Evolutionary conservation across 2,797 vertebrate genomes (phyloP), one percentile per base, ranked within the genome.

Genomic region (Mallotus villosus): DNA sequence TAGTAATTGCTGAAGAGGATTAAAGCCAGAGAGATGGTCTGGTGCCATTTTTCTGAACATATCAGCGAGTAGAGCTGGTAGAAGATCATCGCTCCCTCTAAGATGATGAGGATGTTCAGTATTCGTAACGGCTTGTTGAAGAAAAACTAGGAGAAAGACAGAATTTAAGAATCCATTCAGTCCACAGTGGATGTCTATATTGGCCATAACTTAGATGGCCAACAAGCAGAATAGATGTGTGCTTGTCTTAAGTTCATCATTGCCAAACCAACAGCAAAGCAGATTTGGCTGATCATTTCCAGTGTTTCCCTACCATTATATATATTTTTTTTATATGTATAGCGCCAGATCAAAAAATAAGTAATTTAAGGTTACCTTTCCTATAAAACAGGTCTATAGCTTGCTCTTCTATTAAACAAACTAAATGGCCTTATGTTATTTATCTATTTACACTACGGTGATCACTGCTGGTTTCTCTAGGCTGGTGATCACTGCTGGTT

Each of bases 1-100:
- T 99, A 98, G 85, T 99, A 99, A 92, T 99, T 99, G 91, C 97
- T 98, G 93, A 99, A 99, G 85, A 99, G 96, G 81, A 99, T 99
- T 85, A 99, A 92, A 0, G 97, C 97, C 90, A 99, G 89, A 0
- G 98, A 99, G 93, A 99, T 97, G 0, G 93, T 99, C 88, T 99
- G 98, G 89, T 99, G 96, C 97, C 98, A 99, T 88, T 98, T 99
- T 82, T 98, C 97, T 0, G 98, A 99, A 75, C 96, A 95, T 60
- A 99, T 94, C 71, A 99, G 87, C 0, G 97, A 98, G 90, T 99
- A 99, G 1, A 99, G 94, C 89, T 99, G 97, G 91, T 99, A 99
- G 87, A 97, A 94, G 81, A 99, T 99, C 90, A 99, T 95, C 0
- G 96, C 95, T 53, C 97, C 98, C 76, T 99, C 97, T 70, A 99